Evolutionary conservation across 2,888 invertebrate species (phyloP), one percentile per base, ranked within the genome.

Genomic region (Nomada fucata): DNA sequence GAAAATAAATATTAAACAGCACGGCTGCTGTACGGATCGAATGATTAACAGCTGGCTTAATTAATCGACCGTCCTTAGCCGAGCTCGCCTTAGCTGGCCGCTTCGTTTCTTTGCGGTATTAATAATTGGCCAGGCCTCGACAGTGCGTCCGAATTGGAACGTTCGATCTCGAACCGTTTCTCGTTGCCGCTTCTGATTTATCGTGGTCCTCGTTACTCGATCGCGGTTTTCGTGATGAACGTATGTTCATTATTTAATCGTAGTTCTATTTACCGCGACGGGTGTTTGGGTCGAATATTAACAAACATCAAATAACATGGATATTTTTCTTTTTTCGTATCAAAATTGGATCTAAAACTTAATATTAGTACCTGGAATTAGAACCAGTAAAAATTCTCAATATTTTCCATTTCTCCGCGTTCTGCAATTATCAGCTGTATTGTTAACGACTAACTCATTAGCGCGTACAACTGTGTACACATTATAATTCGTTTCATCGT

Each of bases 21-120:
- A 18, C 7, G 29, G 59, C 69, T 53, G 44, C 59, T 52, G 44
- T 11, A 36, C 36, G 47, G 36, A 36, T 64, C 15, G 26, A 42
- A 23, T 44, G 29, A 5, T 53, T 47, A 79, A 78, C 64, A 11
- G 23, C 11, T 11, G 20, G 52, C 13, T 64, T 78, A 79, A 79
- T 79, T 79, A 78, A 70, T 78, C 64, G 57, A 77, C 20, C 69
- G 69, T 29, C 57, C 78, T 50, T 50, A 36, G 47, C 20, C 42
- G 15, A 23, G 63, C 42, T 50, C 13, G 57, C 44, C 55, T 52
- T 52, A 13, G 52, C 20, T 20, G 18, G 42, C 36, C 18, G 53
- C 15, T 9, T 5, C 23, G 47, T 50, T 71, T 5, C 47, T 44
- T 55, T 36, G 18, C 57, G 44, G 29, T 15, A 20, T 29, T 47